Percentiles rank a stretch among this genome's conserved stretches.
phyloP scores from a whole-genome alignment of 2,888 invertebrate species.

The Nymphalis c-album region DNA sequence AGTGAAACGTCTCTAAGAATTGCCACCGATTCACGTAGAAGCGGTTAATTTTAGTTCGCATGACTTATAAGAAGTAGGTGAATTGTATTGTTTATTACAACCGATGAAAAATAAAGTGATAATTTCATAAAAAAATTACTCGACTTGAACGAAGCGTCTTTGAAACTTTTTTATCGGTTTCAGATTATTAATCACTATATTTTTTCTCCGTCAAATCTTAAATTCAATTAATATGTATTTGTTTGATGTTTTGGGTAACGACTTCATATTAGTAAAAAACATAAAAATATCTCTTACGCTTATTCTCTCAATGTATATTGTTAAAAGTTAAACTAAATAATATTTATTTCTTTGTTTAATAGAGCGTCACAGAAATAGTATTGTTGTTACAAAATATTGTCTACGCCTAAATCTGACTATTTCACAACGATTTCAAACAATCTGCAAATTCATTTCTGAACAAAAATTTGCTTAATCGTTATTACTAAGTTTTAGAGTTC shows the following conservation, averaged over 20 bases:
- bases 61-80: slow-evolving; percentile 19
- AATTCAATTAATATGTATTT: background rate
- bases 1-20: slow-evolving; percentile 67
- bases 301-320: too few species aligned
- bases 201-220: too few species aligned
- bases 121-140: too few species aligned
- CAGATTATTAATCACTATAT: background rate
- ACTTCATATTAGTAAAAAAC: too few species aligned
- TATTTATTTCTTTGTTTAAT: slow-evolving; percentile 2
- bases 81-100: slow-evolving; percentile 7
- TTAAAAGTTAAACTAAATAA: background rate
- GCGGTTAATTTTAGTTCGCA: slow-evolving; percentile 36
- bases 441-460: background rate
- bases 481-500: background rate
- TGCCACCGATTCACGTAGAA: slow-evolving; percentile 36
- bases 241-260: too few species aligned
- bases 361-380: background rate
- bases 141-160: too few species aligned
- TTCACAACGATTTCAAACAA: background rate
- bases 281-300: too few species aligned
- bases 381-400: slow-evolving; percentile 10
- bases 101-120: background rate
- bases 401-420: background rate
- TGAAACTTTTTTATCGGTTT: background rate
- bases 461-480: background rate